Percentiles rank a stretch among this genome's conserved stretches.
Conservation (phyloP, 2,888 invertebrate species). For the Cotesia congregata region DNA sequence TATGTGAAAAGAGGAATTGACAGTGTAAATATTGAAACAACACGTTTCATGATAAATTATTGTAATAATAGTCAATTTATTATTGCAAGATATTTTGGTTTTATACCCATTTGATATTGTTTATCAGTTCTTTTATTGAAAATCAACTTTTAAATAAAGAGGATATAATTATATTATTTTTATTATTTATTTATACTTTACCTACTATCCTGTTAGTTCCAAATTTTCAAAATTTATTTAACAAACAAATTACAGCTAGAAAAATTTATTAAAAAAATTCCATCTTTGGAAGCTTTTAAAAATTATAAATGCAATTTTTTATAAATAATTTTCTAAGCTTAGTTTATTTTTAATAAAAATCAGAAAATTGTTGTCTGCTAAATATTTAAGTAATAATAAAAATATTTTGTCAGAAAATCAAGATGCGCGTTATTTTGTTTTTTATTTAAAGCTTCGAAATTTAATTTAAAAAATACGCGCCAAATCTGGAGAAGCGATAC, state of each 20-base stretch:
- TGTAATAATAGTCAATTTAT: constrained; percentile 18
- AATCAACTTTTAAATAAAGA: constrained; percentile 26
- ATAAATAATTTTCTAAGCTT: too few relatives aligned
- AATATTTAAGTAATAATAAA: too few relatives aligned
- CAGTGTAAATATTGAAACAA: constrained; percentile 1
- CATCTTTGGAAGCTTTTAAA: too few relatives aligned
- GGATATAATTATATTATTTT: constrained; percentile 27
- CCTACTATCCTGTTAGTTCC: not conserved
- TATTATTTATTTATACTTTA: constrained; percentile 2
- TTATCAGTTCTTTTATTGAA: constrained; percentile 5
- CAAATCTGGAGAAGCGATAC: not conserved
- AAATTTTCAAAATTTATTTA: not conserved
- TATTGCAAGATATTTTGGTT: constrained; percentile 18
- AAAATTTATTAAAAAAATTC: too few relatives aligned
- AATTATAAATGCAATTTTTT: too few relatives aligned
- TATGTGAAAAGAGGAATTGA: constrained; percentile 15
- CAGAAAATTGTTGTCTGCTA: too few relatives aligned
- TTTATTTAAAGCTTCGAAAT: not conserved
- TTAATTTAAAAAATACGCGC: not conserved
- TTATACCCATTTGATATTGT: constrained; percentile 4
- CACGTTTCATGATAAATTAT: not conserved
- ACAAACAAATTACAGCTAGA: too few relatives aligned
- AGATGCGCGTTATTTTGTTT: too few relatives aligned
- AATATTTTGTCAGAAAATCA: too few relatives aligned
- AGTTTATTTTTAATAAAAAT: too few relatives aligned